Evolutionary conservation across 2,888 invertebrate species (phyloP).

Genomic region (Sabellastarte sp.): DNA sequence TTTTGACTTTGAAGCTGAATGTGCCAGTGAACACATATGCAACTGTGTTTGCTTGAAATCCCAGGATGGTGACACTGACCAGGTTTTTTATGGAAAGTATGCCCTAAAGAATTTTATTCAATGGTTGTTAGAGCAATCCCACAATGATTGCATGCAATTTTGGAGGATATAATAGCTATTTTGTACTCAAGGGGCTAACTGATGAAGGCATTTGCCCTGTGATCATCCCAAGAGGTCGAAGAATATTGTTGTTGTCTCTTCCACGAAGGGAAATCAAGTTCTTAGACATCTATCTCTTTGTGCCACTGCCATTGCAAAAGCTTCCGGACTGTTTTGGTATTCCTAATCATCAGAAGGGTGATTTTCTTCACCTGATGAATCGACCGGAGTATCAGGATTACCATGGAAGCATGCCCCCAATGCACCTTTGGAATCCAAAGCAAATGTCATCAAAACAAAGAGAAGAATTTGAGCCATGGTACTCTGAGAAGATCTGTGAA

Average conservation of each 20-base stretch:
- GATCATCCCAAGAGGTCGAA: neutral
- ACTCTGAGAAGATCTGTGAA: neutral
- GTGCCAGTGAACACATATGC: too few relatives aligned
- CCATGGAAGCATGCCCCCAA: too few relatives aligned
- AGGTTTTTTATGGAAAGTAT: neutral
- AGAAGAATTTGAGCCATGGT: neutral
- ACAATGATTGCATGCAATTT: neutral
- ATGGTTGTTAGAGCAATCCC: neutral
- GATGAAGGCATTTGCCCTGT: neutral
- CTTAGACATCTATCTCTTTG: constrained; percentile 4
- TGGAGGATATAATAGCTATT: neutral
- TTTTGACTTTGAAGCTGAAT: too few relatives aligned
- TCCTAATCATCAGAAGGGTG: constrained; percentile 5
- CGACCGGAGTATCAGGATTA: neutral
- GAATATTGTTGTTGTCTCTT: neutral
- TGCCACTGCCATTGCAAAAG: neutral
- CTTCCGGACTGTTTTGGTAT: constrained; percentile 6
- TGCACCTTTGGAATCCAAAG: too few relatives aligned
- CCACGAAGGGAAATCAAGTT: neutral
- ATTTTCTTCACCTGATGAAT: constrained; percentile 5
- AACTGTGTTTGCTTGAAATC: too few relatives aligned
- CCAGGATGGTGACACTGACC: too few relatives aligned
- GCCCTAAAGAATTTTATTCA: neutral
- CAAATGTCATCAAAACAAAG: too few relatives aligned
- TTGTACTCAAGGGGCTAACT: neutral